Conservation (phyloP, 2,113 vertebrate genomes). For the Leucopsar rothschildi region DNA sequence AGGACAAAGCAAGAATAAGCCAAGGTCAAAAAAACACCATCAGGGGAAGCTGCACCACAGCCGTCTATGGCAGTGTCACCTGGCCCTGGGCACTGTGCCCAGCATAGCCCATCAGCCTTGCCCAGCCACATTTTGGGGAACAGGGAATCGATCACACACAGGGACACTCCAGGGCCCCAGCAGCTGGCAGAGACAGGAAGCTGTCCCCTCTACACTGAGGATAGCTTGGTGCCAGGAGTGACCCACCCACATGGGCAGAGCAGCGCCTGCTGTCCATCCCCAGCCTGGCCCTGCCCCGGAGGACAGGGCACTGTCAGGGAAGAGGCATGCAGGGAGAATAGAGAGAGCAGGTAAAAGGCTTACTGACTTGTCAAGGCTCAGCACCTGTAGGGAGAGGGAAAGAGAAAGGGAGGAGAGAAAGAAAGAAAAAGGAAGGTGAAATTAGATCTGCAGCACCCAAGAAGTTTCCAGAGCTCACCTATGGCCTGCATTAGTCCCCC, state of each 20-base stretch:
- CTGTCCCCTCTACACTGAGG: background rate
- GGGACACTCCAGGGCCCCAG: background rate
- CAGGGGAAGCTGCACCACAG: background rate
- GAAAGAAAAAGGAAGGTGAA: conserved; percentile 52
- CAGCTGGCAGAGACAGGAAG: background rate
- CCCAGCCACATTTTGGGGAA: background rate
- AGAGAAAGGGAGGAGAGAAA: conserved; percentile 60
- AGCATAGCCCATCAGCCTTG: background rate
- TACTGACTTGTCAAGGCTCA: conserved; percentile 96
- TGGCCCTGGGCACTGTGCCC: background rate
- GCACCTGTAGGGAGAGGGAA: conserved; percentile 82
- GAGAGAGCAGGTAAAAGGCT: conserved; percentile 63
- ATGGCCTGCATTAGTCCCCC: background rate
- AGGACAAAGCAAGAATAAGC: background rate
- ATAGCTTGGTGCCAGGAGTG: background rate
- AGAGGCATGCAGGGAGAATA: conserved; percentile 29
- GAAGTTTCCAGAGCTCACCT: background rate
- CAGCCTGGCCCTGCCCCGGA: background rate
- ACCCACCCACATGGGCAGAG: background rate
- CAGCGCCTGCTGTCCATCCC: background rate
- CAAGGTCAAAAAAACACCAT: background rate
- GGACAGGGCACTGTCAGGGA: background rate
- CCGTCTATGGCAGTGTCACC: background rate
- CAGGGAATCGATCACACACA: background rate
- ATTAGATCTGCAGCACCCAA: conserved; percentile 34